A percentile compares a stretch with the other conserved stretches of the same genome.
phyloP scores from a whole-genome alignment of 2,888 invertebrate genomes.

The Arctia plantaginis region DNA sequence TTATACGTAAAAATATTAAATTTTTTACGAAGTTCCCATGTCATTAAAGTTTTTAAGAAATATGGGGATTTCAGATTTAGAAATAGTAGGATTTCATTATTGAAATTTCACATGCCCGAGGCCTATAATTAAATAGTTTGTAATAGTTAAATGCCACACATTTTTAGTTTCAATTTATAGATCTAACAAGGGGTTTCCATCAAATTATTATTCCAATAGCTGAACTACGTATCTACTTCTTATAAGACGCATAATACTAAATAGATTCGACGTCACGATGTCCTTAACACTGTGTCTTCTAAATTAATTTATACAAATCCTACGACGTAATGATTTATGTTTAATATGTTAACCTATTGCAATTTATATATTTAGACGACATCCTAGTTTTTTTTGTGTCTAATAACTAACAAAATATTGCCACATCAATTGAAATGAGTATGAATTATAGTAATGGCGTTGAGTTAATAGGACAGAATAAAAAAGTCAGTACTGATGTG shows the following conservation, averaged over 20 bases:
- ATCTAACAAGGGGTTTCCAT: slow-evolving; percentile 28
- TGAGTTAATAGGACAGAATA: not conserved
- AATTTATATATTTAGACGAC: slow-evolving; percentile 14
- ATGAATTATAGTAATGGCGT: not conserved
- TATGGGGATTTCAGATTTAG: slow-evolving; percentile 26
- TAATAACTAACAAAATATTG: not conserved
- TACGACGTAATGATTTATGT: not conserved
- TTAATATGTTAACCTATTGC: not conserved
- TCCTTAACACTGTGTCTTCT: not conserved
- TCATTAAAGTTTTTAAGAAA: slow-evolving; percentile 38
- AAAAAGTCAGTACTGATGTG: not conserved
- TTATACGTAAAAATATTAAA: slow-evolving; percentile 41
- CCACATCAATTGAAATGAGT: not conserved
- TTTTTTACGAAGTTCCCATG: slow-evolving; percentile 49
- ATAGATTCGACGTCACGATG: not conserved
- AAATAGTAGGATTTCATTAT: slow-evolving; percentile 11
- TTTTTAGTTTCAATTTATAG: slow-evolving; percentile 22
- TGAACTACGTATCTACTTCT: slow-evolving; percentile 8
- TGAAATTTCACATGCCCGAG: slow-evolving; percentile 19
- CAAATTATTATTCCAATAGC: slow-evolving; percentile 22
- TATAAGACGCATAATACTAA: slow-evolving; percentile 8
- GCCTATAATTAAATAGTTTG: slow-evolving; percentile 33
- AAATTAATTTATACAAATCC: not conserved
- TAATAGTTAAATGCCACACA: slow-evolving; percentile 27
- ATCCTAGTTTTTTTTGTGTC: not conserved